Base-by-base conservation (phyloP, 2,113 vertebrate genomes). In the Boulengeromyrus knoepffleri region DNA sequence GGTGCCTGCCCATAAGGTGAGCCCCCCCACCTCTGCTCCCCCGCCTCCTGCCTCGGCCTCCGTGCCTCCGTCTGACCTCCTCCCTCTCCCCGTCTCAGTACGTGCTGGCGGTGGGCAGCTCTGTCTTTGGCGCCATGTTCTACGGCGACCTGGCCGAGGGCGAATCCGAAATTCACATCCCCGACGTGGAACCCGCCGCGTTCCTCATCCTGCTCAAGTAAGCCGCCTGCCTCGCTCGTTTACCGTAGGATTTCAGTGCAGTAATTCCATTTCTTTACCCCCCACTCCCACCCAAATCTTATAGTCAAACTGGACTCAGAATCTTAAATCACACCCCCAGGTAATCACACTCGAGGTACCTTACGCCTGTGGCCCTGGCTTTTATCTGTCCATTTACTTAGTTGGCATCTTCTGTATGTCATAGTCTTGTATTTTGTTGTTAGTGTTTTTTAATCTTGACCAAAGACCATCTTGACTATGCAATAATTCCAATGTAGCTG, bases 121-220 rank as follows among this genome's bases (percentile, higher is more conserved):
- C 98, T 0, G 98, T 99, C 93, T 99, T 99, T 93, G 98, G 97
- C 10, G 98, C 98, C 94, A 99, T 99, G 98, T 99, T 99, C 93
- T 99, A 99, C 5, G 98, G 98, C 4, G 98, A 99, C 92, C 96
- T 99, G 0, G 98, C 98, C 1, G 98, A 99, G 93, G 97, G 97
- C 90, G 96, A 97, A 93, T 96, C 97, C 0, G 98, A 98, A 93
- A 99, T 99, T 94, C 96, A 97, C 94, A 99, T 99, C 91, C 98
- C 98, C 3, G 98, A 99, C 89, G 98, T 99, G 94, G 98, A 99
- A 93, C 98, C 98, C 10, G 96, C 97, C 31, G 98, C 98, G 80
- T 99, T 99, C 94, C 96, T 99, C 91, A 97, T 97, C 93, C 93
- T 99, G 91, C 92, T 99, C 88, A 99, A 97, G 98, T 99, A 96